Base-by-base conservation (phyloP, 2,113 vertebrate genomes). In the Macquaria ambigua region DNA sequence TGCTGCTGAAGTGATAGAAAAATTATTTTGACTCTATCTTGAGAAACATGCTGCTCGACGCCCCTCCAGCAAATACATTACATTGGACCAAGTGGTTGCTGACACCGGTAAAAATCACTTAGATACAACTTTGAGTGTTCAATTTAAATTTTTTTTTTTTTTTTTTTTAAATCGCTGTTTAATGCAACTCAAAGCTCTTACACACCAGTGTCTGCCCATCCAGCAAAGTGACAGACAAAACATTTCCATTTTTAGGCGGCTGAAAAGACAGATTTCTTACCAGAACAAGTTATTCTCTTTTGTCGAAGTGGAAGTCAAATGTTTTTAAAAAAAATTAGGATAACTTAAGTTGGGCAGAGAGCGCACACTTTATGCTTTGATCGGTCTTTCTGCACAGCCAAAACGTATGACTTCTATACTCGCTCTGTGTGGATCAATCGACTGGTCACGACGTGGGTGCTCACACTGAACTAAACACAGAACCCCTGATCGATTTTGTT, bases 21-120 rank as follows among this genome's bases (percentile, higher is more conserved):
- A 83, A 63, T 4, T 0, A 58, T 64, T 61, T 69, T 21, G 1
- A 37, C 48, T 53, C 53, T 5, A 82, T 81, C 67, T 74, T 69
- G 0, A 31, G 43, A 31, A 71, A 41, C 62, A 62, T 56, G n/a
- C 62, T 31, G 64, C 20, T 56, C 73, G 63, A 84, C 50, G 62
- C 3, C 28, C 11, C 53, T 63, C 25, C 11, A 81, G 77, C n/a
- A 84, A 77, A 77, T 72, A n/a, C 70, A 86, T 82, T 50, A 77
- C 46, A 81, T 8, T 18, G 14, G 48, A 75, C 50, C 55, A 74
- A 81, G 67, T 53, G 46, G 61, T 66, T 71, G 53, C 23, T 76
- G 15, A 41, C 56, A 72, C 15, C 7, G 63, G 52, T 23, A 34
- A 28, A 64, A 72, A 58, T 70, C 25, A 52, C 68, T 63, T 34